Base-by-base conservation (phyloP, 2,888 invertebrate genomes). In the Eilema depressum region DNA sequence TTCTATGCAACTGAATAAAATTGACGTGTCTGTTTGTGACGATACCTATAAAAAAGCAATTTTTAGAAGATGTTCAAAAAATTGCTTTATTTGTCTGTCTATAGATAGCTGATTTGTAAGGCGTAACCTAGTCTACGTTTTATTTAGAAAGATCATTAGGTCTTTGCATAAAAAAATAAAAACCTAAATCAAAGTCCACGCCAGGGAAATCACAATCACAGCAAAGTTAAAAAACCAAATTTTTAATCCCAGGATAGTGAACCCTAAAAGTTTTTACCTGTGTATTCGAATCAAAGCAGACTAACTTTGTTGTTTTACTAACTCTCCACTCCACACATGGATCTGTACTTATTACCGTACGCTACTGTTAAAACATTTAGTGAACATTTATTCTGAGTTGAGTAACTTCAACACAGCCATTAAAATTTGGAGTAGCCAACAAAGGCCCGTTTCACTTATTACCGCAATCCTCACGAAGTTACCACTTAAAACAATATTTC, bases 401-500 rank as follows among this genome's bases (percentile, higher is more conserved):
- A 63, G 41, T 41, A 25, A 4, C 25, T 20, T 41, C 26, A 41
- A 41, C 26, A 10, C 25, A 41, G 41, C 26, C 26, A 26, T 63
- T 41, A 63, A 25, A 63, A 63, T 20, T 26, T 41, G 20, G 12
- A 25, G 10, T 26, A 63, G 7, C 20, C 11, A 41, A 47, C 26
- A 60, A 28, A 11, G 20, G n/a, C 59, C 37, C n/a, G 60, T 30
- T 53, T 41, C 20, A 59, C 20, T 37, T 26, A 26, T 20, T n/a
- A 26, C 37, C 33, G 20, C 33, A 33, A 37, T 17, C 25, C 37
- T 20, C 26, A 37, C 12, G 41, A 66, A 37, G 37, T 37, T 26
- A 20, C 33, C 25, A 47, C 60, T 26, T 67, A 41, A 41, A 41
- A 41, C 41, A 41, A 26, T 41, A 63, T 61, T 25, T 62, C 25